Base-by-base conservation (phyloP, 2,797 vertebrate species). In the Hoplostethus atlanticus region DNA sequence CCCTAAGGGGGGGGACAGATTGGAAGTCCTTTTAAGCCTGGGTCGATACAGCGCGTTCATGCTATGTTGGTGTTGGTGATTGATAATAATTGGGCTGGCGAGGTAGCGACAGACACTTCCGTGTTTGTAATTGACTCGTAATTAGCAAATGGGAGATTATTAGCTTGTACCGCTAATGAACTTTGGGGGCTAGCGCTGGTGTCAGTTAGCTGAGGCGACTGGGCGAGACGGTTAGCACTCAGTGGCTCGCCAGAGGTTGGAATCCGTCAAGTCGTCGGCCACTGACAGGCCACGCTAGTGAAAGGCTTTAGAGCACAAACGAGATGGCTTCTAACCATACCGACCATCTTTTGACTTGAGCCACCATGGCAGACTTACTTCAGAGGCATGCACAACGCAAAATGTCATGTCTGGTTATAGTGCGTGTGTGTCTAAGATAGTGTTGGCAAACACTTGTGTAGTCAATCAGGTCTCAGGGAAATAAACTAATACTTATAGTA, bases 111-210 rank as follows among this genome's bases (percentile, higher is more conserved):
- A 71, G 82, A 82, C 66, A 71, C 73, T 68, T 83, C 67, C 0
- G 30, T 53, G 77, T 85, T 84, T 73, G 68, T 88, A 87, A 91
- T 82, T 78, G 80, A 92, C 83, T 91, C 46, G 78, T 79, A 86
- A 91, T 91, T 91, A 89, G 86, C 79, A 81, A 87, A 80, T 56
- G 42, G 77, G 62, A 82, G 78, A 84, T 90, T 85, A 90, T 92
- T 86, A 86, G 57, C 74, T 87, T 67, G 87, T 77, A 79, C 50
- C 56, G 1, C 82, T 87, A 90, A 91, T 87, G 81, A 87, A 88
- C 76, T 81, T 87, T 74, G 68, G 66, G 56, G 73, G 60, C 28
- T 64, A 63, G 36, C 66, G 11, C 38, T 34, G 3, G 4, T 73
- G 76, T 84, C 67, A 42, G 73, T 79, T 64, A 69, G 79, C 57